Percentiles rank a stretch among this genome's conserved stretches.
Evolutionary conservation across 2,113 vertebrate genomes (phyloP).

Genomic region (Coracopsis vasa): DNA sequence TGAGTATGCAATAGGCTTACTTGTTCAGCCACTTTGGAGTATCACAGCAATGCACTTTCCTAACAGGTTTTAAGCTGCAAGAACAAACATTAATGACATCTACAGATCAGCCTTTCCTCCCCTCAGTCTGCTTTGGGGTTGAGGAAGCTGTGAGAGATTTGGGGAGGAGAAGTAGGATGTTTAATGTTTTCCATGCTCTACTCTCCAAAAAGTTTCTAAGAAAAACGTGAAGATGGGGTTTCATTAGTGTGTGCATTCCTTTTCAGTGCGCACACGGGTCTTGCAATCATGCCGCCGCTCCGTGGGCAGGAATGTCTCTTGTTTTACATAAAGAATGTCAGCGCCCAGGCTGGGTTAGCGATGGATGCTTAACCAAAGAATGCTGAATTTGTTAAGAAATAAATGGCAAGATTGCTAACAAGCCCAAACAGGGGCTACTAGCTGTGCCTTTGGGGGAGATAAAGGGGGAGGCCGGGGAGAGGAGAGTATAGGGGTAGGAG

Average conservation of each 20-base stretch:
- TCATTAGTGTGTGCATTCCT: background rate
- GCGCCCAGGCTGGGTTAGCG: background rate
- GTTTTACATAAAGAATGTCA: background rate
- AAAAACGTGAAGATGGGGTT: background rate
- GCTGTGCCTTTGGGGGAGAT: background rate
- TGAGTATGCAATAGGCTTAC: constrained; percentile 38
- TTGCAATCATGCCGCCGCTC: background rate
- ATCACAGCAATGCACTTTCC: background rate
- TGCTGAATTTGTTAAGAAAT: background rate
- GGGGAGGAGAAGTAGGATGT: background rate
- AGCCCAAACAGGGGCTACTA: background rate
- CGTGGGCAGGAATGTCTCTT: background rate
- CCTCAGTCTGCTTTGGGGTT: background rate
- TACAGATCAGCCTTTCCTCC: background rate
- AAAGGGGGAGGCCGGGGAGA: background rate
- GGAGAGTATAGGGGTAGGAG: background rate
- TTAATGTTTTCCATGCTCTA: background rate
- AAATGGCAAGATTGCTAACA: background rate
- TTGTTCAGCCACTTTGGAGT: constrained; percentile 3
- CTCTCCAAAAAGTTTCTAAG: constrained; percentile 15
- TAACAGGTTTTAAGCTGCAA: constrained; percentile 27
- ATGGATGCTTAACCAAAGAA: background rate
- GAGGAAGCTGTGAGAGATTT: background rate
- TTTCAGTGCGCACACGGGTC: background rate
- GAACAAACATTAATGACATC: background rate